A percentile compares a stretch with the other conserved stretches of the same genome.
phyloP scores from a whole-genome alignment of 2,113 vertebrate species.

The Cottus gobio region DNA sequence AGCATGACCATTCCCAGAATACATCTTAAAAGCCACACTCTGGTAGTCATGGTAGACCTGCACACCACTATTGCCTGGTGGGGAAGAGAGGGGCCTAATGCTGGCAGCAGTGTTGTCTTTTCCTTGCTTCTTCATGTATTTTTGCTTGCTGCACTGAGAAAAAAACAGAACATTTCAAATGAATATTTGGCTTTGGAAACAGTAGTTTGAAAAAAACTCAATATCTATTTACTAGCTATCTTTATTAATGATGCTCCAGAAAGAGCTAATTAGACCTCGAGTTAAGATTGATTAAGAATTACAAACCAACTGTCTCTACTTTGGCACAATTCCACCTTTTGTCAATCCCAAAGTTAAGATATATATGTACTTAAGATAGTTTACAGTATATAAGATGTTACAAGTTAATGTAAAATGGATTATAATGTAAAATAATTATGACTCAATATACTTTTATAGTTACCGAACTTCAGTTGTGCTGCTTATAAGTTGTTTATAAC shows the following conservation, averaged over 20 bases:
- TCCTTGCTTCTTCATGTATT: slow-evolving; percentile 62
- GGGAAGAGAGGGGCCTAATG: slow-evolving; percentile 52
- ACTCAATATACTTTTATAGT: too few species aligned
- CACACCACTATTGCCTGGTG: slow-evolving; percentile 56
- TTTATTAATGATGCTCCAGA: not conserved
- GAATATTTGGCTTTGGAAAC: not conserved
- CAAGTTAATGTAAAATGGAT: too few species aligned
- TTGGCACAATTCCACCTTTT: not conserved
- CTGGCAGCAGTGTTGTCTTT: slow-evolving; percentile 29
- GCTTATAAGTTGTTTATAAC: too few species aligned
- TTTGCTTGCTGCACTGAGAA: slow-evolving; percentile 7
- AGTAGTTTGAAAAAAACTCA: not conserved
- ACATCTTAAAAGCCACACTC: slow-evolving; percentile 58
- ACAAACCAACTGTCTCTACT: not conserved
- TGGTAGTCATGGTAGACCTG: slow-evolving; percentile 64
- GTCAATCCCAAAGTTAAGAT: too few species aligned
- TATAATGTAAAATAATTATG: too few species aligned
- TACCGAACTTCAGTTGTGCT: too few species aligned
- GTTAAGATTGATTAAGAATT: not conserved
- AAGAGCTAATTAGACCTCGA: not conserved
- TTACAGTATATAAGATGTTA: too few species aligned
- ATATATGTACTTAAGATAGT: too few species aligned
- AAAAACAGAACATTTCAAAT: slow-evolving; percentile 6
- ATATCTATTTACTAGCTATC: not conserved
- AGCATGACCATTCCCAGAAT: slow-evolving; percentile 39